A percentile compares a stretch with the other conserved stretches of the same genome.
Evolutionary conservation across 53 echinoderm and acorn worm species (phyloP).

Genomic region (Temnopleurus reevesii): DNA sequence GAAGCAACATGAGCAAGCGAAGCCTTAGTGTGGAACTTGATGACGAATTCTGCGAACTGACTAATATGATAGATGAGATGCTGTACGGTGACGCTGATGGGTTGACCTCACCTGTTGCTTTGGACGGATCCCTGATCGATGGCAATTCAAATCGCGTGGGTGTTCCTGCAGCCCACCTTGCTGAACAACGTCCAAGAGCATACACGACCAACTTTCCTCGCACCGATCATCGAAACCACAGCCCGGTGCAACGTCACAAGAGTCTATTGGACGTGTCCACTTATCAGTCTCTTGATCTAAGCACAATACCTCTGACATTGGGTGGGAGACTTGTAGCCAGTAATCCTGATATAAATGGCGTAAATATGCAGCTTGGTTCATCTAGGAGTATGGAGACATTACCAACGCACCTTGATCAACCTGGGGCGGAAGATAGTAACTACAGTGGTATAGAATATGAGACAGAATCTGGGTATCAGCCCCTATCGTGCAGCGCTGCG

Average conservation of each 20-base stretch:
- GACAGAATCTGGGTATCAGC: background rate
- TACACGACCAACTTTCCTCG: background rate
- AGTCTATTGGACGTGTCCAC: background rate
- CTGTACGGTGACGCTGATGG: background rate
- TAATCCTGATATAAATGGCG: background rate
- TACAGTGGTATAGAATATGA: background rate
- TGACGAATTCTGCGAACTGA: constrained; percentile 23
- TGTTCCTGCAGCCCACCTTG: no score
- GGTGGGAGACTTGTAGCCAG: background rate
- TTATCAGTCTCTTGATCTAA: background rate
- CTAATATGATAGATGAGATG: constrained; percentile 29
- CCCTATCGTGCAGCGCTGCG: background rate
- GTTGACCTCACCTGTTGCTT: background rate
- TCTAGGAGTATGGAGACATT: background rate
- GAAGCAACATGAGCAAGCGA: constrained; percentile 10
- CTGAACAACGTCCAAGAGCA: constrained; percentile 4
- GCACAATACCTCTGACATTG: background rate
- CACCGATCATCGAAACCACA: background rate
- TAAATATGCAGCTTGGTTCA: background rate
- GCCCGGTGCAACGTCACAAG: background rate
- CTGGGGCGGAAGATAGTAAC: background rate
- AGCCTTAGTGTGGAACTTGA: constrained; percentile 11
- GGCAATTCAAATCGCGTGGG: background rate
- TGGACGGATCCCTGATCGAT: background rate
- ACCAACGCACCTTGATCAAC: background rate